Evolutionary conservation across 1,140 invertebrate species (phyloP), one percentile per base, ranked within the genome.

Genomic region (Coenobita brevimanus): DNA sequence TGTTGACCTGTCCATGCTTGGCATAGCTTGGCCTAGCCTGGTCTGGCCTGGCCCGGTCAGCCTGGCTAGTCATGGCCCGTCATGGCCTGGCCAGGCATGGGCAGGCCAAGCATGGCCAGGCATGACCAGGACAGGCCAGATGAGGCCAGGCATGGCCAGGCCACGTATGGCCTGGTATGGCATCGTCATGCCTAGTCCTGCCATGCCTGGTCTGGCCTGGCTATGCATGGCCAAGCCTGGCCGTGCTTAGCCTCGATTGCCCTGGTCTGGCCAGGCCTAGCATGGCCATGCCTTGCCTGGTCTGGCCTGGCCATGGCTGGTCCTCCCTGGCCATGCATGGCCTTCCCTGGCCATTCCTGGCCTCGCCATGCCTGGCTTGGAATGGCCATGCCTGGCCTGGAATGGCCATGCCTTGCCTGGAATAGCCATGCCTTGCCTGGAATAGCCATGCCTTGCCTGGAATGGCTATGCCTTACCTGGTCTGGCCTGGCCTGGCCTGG

Each of bases 351-450:
- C 67, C 67, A 15, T 10, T 10, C 67, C 67, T 71, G 30, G 30
- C 67, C 67, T 71, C 10, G 30, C 67, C 67, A 15, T 78, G 89
- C 90, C 90, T 90, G 76, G 76, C 90, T 89, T 90, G 87, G 76
- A 89, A 85, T 79, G 36, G 76, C 76, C 76, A 60, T 10, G 36
- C 76, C 76, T 79, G 36, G 36, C 76, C 76, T 79, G 36, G 76
- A n/a, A n/a, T 62, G 36, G 36, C 76, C 76, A 60, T 10, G 36
- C 76, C 76, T 79, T 10, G 36, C 76, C 76, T 79, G 36, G 36
- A 10, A 10, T 79, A 27, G 36, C 76, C 76, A 60, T 10, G 36
- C 76, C 76, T 79, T 10, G 36, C 76, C 76, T 79, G 36, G 36
- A 10, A 10, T 79, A 27, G 36, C 76, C 76, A 60, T 10, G 36